These are phyloP conservation scores for Bruchidius siliquastri DNA, from an alignment of 2,888 invertebrate species.

Conservation along the genomic window DNA sequence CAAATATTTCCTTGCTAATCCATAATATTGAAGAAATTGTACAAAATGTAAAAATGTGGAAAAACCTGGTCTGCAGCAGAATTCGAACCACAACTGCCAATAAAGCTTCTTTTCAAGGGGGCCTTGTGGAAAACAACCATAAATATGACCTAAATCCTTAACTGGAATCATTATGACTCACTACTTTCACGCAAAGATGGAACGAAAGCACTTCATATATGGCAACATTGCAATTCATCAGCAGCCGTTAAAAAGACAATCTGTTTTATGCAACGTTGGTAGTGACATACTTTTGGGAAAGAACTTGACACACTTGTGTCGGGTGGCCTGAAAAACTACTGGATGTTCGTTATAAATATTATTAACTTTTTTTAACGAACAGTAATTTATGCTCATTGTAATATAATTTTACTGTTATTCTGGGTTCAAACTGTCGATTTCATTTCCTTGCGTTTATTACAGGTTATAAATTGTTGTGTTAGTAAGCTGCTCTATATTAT, in stretches of 20 bases:
- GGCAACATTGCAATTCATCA: not conserved
- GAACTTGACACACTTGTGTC: not conserved
- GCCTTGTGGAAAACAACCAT: too few relatives aligned
- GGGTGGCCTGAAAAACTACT: not conserved
- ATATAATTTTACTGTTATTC: too few relatives aligned
- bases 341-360: not conserved
- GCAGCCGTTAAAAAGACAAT: not conserved
- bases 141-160: not conserved
- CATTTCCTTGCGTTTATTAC: not conserved
- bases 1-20: too few relatives aligned
- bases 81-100: too few relatives aligned
- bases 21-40: too few relatives aligned
- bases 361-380: not conserved
- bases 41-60: too few relatives aligned
- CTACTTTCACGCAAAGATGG: not conserved
- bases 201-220: not conserved
- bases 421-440: not conserved
- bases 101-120: too few relatives aligned
- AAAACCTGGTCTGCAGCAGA: too few relatives aligned
- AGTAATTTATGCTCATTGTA: not conserved
- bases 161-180: not conserved
- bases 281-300: conserved; percentile 1
- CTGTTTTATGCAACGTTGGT: conserved; percentile 1
- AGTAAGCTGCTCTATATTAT: not conserved
- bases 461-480: not conserved